These are phyloP conservation scores for Bactericera cockerelli DNA, from an alignment of 1,140 invertebrate species.

Conservation along the genomic window DNA sequence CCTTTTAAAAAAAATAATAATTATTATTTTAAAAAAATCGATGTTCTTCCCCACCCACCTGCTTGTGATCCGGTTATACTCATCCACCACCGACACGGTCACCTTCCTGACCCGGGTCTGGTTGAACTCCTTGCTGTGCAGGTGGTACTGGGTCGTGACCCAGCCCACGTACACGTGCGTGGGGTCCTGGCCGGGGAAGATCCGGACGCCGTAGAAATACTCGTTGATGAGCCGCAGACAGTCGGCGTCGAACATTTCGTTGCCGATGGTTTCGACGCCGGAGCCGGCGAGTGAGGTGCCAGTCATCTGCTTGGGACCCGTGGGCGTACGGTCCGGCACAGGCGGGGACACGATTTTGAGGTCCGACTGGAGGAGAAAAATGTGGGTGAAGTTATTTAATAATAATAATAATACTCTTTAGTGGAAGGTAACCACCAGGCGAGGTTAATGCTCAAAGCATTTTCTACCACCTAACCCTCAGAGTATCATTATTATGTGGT, in stretches of 20 bases:
- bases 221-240: constrained; percentile 90
- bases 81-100: constrained; percentile 69
- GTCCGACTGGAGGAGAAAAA: constrained; percentile 35
- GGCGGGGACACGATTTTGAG: constrained; percentile 44
- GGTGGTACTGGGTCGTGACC: constrained; percentile 94
- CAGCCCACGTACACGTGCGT: constrained; percentile 96
- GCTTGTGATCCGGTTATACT: constrained; percentile 53
- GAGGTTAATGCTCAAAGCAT: too few species aligned
- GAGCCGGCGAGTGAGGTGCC: constrained; percentile 40
- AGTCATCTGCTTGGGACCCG: constrained; percentile 51
- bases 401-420: too few species aligned
- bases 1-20: too few species aligned
- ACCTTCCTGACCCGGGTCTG: constrained; percentile 69
- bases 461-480: too few species aligned
- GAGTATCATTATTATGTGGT: too few species aligned
- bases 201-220: constrained; percentile 87
- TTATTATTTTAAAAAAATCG: too few species aligned
- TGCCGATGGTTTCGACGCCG: constrained; percentile 55
- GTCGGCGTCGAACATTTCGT: constrained; percentile 70
- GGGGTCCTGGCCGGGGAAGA: constrained; percentile 94
- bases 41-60: too few species aligned
- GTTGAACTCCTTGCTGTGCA: constrained; percentile 80
- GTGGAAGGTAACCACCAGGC: too few species aligned
- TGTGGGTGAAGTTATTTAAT: too few species aligned
- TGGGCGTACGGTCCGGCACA: constrained; percentile 42